Percentiles rank a stretch among this genome's conserved stretches.
Evolutionary conservation across 2,888 invertebrate species (phyloP).

Genomic region (Melanargia galathea): DNA sequence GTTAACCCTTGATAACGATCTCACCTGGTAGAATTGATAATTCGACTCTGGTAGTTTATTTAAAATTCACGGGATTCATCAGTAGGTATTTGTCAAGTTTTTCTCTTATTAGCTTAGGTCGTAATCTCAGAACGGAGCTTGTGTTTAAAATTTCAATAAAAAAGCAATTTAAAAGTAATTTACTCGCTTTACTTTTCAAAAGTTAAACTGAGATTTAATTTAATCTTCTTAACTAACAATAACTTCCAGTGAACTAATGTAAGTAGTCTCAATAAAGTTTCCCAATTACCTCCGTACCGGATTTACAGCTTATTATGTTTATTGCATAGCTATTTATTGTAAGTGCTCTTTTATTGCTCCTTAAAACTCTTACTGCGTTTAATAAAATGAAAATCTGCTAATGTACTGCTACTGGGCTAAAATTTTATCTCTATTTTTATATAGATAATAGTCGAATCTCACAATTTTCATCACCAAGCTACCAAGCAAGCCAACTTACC

Average conservation of each 20-base stretch:
- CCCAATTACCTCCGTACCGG: constrained; percentile 40
- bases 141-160: not conserved
- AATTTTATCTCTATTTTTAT: not conserved
- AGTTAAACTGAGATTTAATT: constrained; percentile 8
- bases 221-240: constrained; percentile 24
- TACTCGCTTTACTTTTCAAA: not conserved
- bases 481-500: too few relatives aligned
- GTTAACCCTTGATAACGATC: too few relatives aligned
- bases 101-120: too few relatives aligned
- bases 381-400: constrained; percentile 18
- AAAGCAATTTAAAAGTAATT: not conserved
- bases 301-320: constrained; percentile 44
- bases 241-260: constrained; percentile 34
- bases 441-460: not conserved
- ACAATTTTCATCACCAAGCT: not conserved
- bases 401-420: not conserved
- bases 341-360: constrained; percentile 30
- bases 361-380: constrained; percentile 9
- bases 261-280: constrained; percentile 41
- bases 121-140: not conserved
- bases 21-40: too few relatives aligned
- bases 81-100: too few relatives aligned
- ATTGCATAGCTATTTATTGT: constrained; percentile 36
- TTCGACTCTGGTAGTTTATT: too few relatives aligned
- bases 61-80: too few relatives aligned